Conservation (phyloP, 37 sponge, comb jelly and placozoan genomes). For the Aphrocallistes beatrix region DNA sequence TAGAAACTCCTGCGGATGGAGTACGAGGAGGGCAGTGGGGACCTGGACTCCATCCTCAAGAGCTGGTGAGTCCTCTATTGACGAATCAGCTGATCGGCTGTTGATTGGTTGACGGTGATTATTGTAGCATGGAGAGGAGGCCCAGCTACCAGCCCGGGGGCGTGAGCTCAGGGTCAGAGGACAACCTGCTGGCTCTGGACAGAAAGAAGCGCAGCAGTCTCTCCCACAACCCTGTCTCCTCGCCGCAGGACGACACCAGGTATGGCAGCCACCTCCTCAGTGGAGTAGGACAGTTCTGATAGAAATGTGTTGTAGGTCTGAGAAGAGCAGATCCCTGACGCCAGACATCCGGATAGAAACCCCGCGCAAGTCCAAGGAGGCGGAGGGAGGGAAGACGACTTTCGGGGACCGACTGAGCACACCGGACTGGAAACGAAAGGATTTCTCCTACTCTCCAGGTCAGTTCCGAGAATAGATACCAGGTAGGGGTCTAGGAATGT, state of each 20-base stretch:
- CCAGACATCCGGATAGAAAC: background rate
- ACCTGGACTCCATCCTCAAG: constrained; percentile 15
- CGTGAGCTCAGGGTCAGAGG: background rate
- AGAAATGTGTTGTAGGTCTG: no score
- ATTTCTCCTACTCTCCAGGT: no score
- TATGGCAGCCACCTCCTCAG: no score
- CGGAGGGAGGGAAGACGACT: no score
- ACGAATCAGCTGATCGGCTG: background rate
- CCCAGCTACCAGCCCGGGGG: constrained; percentile 14
- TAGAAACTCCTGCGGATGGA: background rate
- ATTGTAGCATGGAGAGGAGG: background rate
- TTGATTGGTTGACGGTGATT: background rate
- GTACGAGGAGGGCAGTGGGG: background rate
- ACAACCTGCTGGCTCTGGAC: background rate
- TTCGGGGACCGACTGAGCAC: no score
- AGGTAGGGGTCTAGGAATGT: background rate
- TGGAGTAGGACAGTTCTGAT: no score
- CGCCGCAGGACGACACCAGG: background rate
- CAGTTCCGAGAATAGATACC: no score
- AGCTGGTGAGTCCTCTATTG: background rate
- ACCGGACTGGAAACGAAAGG: no score
- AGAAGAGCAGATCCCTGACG: no score
- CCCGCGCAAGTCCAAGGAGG: no score
- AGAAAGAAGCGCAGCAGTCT: background rate
- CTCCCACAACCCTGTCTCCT: background rate